Conservation (phyloP, 2,113 vertebrate species). For the Eleginops maclovinus region DNA sequence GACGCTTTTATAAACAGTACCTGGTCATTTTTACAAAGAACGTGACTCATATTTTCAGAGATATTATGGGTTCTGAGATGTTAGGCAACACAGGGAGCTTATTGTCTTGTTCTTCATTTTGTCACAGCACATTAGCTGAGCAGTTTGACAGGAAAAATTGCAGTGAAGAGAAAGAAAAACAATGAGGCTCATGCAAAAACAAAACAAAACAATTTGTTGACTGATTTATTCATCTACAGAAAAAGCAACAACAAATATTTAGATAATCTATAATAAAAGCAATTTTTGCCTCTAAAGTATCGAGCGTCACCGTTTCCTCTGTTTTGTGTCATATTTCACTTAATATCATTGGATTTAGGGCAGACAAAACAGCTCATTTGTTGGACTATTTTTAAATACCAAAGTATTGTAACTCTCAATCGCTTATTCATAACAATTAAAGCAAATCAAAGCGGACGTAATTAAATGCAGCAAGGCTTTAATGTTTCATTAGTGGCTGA, state of each 20-base stretch:
- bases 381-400: no score
- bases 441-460: constrained; percentile 30
- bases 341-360: no score
- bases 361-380: no score
- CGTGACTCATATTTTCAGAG: constrained; percentile 46
- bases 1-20: constrained; percentile 20
- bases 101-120: constrained; percentile 35
- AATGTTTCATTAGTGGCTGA: constrained; percentile 50
- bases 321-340: no score
- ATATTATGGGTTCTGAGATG: constrained; percentile 29
- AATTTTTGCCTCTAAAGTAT: no score
- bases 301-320: no score
- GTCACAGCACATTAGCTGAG: constrained; percentile 22
- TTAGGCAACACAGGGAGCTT: constrained; percentile 10
- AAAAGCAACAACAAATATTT: no score
- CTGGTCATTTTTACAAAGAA: constrained; percentile 27
- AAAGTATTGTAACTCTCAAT: no score
- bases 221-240: no score
- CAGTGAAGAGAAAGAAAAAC: constrained; percentile 19
- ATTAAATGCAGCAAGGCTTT: constrained; percentile 37
- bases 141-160: constrained; percentile 7
- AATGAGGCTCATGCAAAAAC: constrained; percentile 10
- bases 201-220: no score
- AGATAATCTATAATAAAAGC: no score
- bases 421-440: constrained; percentile 14